These are phyloP conservation scores for Amphiura filiformis DNA, from an alignment of 35 echinoderm and acorn worm species.

Conservation along the genomic window DNA sequence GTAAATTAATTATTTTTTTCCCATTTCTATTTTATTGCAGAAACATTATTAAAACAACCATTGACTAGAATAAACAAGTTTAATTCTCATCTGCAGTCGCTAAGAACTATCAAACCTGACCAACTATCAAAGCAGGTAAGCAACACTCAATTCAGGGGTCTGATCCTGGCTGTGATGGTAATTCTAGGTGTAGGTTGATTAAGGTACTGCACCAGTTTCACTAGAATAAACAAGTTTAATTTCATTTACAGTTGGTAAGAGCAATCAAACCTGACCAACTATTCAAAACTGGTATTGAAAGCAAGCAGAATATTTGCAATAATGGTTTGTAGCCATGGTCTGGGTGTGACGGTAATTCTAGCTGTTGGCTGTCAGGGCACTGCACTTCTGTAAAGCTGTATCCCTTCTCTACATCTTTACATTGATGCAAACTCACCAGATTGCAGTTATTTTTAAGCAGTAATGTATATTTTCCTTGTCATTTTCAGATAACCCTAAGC, in stretches of 20 bases:
- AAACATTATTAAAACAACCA: slow-evolving; percentile 9
- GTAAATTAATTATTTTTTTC: too few species aligned
- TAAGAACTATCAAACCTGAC: not conserved
- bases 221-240: not conserved
- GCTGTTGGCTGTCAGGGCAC: not conserved
- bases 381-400: not conserved
- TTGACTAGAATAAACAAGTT: slow-evolving; percentile 14
- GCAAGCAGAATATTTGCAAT: not conserved
- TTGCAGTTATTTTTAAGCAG: too few species aligned
- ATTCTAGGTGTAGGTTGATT: too few species aligned
- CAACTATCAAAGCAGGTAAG: slow-evolving; percentile 19
- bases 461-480: not conserved
- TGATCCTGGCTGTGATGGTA: not conserved
- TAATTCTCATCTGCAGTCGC: slow-evolving; percentile 29
- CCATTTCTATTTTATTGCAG: slow-evolving; percentile 17
- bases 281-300: not conserved
- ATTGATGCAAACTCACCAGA: not conserved
- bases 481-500: not conserved
- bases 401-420: not conserved
- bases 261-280: not conserved
- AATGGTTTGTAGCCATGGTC: not conserved
- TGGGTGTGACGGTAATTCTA: not conserved
- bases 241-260: not conserved
- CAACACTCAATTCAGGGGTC: not conserved
- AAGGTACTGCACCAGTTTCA: not conserved